phyloP scores from a whole-genome alignment of 2,888 invertebrate genomes.

The Netelia melanura region DNA sequence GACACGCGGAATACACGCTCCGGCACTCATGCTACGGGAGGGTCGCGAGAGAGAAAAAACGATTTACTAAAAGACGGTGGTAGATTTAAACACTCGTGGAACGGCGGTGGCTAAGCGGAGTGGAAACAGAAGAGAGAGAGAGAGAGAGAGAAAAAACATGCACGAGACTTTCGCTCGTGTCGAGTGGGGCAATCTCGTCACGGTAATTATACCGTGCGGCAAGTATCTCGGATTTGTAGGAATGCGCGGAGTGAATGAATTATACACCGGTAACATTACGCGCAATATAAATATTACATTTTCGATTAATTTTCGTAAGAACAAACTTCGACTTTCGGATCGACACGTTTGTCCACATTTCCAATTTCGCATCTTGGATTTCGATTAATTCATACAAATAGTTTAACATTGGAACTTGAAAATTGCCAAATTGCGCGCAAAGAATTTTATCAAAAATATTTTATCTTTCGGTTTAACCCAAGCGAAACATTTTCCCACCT shows the following conservation, averaged over 20 bases:
- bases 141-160: conserved; percentile 22
- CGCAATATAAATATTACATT: neutral
- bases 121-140: neutral
- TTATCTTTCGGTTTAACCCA: too few relatives aligned
- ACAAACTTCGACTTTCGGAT: neutral
- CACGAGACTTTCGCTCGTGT: conserved; percentile 32
- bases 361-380: too few relatives aligned
- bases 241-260: neutral
- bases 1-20: neutral
- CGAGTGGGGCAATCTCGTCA: conserved; percentile 35
- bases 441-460: too few relatives aligned
- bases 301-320: neutral
- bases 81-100: conserved; percentile 7
- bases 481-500: neutral
- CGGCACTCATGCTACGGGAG: neutral
- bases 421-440: too few relatives aligned
- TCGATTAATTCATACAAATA: too few relatives aligned
- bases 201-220: conserved; percentile 27
- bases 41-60: conserved; percentile 7
- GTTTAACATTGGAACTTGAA: too few relatives aligned
- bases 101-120: too few relatives aligned
- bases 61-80: conserved; percentile 11
- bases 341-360: too few relatives aligned
- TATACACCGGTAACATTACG: neutral
- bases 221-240: conserved; percentile 12